These are phyloP conservation scores for Enhydra lutris DNA, from an alignment of 2,113 vertebrate genomes.

Conservation along the genomic window DNA sequence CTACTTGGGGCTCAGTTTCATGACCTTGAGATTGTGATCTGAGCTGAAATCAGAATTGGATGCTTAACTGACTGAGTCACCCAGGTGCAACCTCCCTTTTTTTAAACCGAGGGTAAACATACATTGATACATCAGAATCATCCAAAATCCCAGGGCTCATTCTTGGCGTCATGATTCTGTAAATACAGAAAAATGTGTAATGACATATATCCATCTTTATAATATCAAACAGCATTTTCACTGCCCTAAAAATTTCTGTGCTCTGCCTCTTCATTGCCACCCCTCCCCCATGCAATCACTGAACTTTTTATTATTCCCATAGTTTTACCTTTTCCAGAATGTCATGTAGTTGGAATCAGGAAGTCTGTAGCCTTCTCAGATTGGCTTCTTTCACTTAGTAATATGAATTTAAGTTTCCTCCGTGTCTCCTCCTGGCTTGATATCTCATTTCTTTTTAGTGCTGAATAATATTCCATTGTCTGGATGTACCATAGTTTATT, in stretches of 20 bases:
- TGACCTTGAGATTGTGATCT: not conserved
- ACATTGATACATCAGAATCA: not conserved
- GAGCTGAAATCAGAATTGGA: not conserved
- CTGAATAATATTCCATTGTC: not conserved
- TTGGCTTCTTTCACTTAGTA: not conserved
- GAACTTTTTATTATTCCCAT: not conserved
- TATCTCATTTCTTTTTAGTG: not conserved
- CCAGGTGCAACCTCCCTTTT: not conserved
- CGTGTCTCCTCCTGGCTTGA: not conserved
- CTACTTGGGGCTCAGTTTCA: not conserved
- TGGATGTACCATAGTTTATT: not conserved
- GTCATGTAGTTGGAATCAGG: not conserved
- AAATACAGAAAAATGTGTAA: not conserved
- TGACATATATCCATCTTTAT: not conserved
- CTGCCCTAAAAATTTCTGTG: not conserved
- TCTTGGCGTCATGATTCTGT: not conserved
- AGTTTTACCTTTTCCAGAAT: not conserved
- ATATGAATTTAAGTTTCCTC: not conserved
- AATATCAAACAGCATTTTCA: not conserved
- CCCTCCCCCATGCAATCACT: not conserved
- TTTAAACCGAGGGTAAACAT: not conserved
- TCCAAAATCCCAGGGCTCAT: not conserved
- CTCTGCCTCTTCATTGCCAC: not conserved
- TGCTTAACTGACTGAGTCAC: not conserved
- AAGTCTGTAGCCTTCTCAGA: not conserved